These are phyloP conservation scores for Chionodraco myersi DNA, from an alignment of 2,113 vertebrate species.

Conservation along the genomic window DNA sequence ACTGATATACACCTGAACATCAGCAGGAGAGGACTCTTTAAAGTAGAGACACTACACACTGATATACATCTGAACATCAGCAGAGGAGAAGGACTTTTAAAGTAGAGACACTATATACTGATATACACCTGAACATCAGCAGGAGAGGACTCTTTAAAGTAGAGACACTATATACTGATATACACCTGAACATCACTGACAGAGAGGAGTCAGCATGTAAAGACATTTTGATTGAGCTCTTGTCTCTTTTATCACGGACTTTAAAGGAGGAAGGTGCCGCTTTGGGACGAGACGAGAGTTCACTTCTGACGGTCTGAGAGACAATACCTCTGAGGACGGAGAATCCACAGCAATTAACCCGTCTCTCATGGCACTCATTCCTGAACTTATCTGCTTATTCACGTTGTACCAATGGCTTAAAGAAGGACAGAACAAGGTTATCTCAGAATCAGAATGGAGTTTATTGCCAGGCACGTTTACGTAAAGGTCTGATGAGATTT, in stretches of 20 bases:
- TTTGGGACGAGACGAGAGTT: slow-evolving; percentile 52
- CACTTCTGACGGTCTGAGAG: slow-evolving; percentile 48
- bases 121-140: too few species aligned
- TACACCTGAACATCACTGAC: too few species aligned
- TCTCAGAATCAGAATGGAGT: neutral
- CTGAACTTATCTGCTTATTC: slow-evolving; percentile 43
- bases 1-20: too few species aligned
- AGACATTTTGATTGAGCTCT: slow-evolving; percentile 3
- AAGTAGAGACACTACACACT: too few species aligned
- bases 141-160: too few species aligned
- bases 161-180: too few species aligned
- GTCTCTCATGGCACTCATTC: slow-evolving; percentile 23
- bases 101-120: too few species aligned
- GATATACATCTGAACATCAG: too few species aligned
- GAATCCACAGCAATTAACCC: slow-evolving; percentile 60
- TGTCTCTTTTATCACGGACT: slow-evolving; percentile 48
- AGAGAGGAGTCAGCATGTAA: neutral
- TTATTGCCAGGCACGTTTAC: too few species aligned
- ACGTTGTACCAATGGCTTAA: slow-evolving; percentile 31
- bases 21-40: too few species aligned
- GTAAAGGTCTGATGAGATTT: too few species aligned
- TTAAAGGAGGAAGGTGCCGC: slow-evolving; percentile 34
- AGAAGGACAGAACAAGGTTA: slow-evolving; percentile 10
- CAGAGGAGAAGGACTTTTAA: too few species aligned
- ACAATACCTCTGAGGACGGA: slow-evolving; percentile 47